Percentiles rank a stretch among this genome's conserved stretches.
phyloP scores from a whole-genome alignment of 2,888 invertebrate species.

The Diogma glabrata region DNA sequence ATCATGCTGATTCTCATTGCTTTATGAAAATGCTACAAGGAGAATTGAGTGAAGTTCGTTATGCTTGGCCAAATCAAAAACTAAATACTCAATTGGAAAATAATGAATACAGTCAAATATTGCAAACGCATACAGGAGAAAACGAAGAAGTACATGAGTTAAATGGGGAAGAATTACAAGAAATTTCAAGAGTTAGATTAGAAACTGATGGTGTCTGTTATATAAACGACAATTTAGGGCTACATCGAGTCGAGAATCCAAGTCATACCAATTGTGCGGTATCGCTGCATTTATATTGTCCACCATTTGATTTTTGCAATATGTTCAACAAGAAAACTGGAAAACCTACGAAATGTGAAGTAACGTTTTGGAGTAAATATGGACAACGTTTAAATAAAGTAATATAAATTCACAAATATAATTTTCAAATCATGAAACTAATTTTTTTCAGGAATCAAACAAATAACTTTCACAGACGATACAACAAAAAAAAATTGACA shows the following conservation, averaged over 20 bases:
- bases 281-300: constrained; percentile 90
- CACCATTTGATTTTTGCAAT: constrained; percentile 78
- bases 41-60: constrained; percentile 61
- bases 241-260: constrained; percentile 92
- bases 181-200: constrained; percentile 52
- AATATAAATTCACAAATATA: too few relatives aligned
- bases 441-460: too few relatives aligned
- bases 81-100: constrained; percentile 11
- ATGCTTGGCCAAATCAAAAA: constrained; percentile 10
- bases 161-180: constrained; percentile 44
- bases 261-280: constrained; percentile 81
- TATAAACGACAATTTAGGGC: constrained; percentile 88
- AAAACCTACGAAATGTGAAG: constrained; percentile 51
- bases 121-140: constrained; percentile 9
- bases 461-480: too few relatives aligned
- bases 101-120: constrained; percentile 19
- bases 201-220: constrained; percentile 76
- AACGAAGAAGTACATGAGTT: constrained; percentile 28
- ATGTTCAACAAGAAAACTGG: constrained; percentile 89
- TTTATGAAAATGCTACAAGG: constrained; percentile 93
- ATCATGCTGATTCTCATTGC: constrained; percentile 92
- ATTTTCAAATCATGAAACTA: too few relatives aligned
- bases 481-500: too few relatives aligned
- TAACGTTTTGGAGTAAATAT: constrained; percentile 89
- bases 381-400: constrained; percentile 44